A percentile compares a stretch with the other conserved stretches of the same genome.
Evolutionary conservation across 2,888 invertebrate species (phyloP).

Genomic region (Xestia sexstrigata): DNA sequence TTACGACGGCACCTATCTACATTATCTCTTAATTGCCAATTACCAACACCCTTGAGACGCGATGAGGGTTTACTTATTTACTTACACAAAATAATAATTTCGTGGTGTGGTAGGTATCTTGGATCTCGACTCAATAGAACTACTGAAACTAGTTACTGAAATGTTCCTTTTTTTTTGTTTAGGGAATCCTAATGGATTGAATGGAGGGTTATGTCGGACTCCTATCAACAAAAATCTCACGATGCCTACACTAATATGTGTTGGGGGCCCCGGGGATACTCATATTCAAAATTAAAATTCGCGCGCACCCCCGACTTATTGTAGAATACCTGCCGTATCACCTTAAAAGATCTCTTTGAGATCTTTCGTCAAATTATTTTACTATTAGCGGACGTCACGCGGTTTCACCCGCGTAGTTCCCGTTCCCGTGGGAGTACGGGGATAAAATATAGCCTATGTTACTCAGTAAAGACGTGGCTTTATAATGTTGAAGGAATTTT

Average conservation of each 20-base stretch:
- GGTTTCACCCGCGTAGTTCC: too few species aligned
- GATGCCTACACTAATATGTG: neutral
- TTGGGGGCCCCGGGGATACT: neutral
- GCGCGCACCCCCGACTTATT: neutral
- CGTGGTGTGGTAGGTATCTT: neutral
- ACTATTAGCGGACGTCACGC: too few species aligned
- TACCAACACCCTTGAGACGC: constrained; percentile 26
- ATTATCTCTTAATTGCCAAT: constrained; percentile 61
- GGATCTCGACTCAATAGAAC: neutral
- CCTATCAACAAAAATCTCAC: neutral
- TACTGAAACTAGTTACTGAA: neutral
- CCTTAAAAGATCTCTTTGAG: neutral
- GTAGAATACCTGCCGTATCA: neutral
- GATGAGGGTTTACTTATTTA: constrained; percentile 48
- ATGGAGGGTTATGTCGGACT: neutral
- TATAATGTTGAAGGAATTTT: too few species aligned
- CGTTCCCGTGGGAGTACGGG: too few species aligned
- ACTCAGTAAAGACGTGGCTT: too few species aligned
- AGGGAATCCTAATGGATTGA: neutral
- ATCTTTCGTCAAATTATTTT: neutral
- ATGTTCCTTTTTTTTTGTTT: neutral
- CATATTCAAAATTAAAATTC: neutral
- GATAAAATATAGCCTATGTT: too few species aligned
- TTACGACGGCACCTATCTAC: constrained; percentile 37
- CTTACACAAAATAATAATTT: constrained; percentile 38